Evolutionary conservation across 1,140 invertebrate species (phyloP), one percentile per base, ranked within the genome.

Genomic region (Eueides isabella): DNA sequence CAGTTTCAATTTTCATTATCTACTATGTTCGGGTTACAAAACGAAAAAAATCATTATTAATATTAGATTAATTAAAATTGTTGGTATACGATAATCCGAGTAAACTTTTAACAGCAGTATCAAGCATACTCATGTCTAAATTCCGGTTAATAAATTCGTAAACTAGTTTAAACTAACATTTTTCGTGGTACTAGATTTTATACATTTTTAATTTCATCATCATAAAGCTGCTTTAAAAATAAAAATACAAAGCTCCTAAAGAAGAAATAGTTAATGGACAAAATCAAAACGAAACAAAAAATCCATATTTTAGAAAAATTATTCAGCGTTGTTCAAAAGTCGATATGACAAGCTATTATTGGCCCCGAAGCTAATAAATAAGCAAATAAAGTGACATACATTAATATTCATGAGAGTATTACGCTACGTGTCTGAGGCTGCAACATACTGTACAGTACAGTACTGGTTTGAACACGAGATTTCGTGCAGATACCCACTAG

Each of bases 381-480:
- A 82, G 79, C 82, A 84, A 85, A 85, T 85, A 85, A 81, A 82
- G 75, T 79, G 77, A 76, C 62, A 67, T 72, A 30, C 78, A 84
- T 85, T 83, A 85, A 85, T 85, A 85, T 85, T 84, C 84, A 85
- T 85, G 79, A 75, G 77, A 63, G 75, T 77, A 82, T 85, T 82
- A 85, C 72, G 44, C 66, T 41, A 78, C 80, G 80, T 83, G 80
- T 81, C 75, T 61, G 68, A 55, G 48, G 48, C 48, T 26, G 19
- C 48, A 55, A 55, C 48, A 55, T 26, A 55, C 48, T 55, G 48
- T 55, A 44, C 41, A 5, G 38, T 41, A 41, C 16, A 5, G 38
- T 48, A 44, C 63, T 74, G 76, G 31, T 69, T 33, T 65, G 71
- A 63, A 31, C 61, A 63, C 26, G 61, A 19, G 61, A 62, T 44